Evolutionary conservation across 2,113 vertebrate genomes (phyloP).

Genomic region (Austrofundulus limnaeus): DNA sequence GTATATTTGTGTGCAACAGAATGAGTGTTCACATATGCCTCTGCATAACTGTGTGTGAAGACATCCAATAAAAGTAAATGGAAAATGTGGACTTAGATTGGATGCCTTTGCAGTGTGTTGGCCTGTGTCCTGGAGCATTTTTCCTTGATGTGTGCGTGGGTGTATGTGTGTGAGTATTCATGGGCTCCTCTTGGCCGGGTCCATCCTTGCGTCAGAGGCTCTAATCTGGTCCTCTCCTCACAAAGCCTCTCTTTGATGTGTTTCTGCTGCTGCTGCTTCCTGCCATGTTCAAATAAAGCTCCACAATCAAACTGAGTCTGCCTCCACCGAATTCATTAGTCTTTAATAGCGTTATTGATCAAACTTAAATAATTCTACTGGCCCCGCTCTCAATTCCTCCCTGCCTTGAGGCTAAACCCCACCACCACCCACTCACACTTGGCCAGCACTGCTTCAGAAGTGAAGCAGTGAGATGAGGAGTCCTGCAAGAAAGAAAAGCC

Average conservation of each 20-base stretch:
- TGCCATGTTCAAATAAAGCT: constrained; percentile 75
- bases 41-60: constrained; percentile 44
- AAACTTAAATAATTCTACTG: constrained; percentile 58
- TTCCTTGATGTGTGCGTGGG: constrained; percentile 31
- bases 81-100: constrained; percentile 63
- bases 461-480: constrained; percentile 63
- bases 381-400: constrained; percentile 45
- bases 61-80: constrained; percentile 56
- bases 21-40: constrained; percentile 11
- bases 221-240: constrained; percentile 75
- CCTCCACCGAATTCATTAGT: constrained; percentile 71
- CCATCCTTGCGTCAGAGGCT: constrained; percentile 72
- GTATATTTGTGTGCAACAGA: constrained; percentile 14
- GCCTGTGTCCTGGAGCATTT: constrained; percentile 38
- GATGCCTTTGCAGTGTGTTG: constrained; percentile 67
- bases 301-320: constrained; percentile 73
- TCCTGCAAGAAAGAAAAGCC: constrained; percentile 53
- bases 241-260: constrained; percentile 81
- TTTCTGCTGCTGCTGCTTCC: constrained; percentile 72
- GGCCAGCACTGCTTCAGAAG: constrained; percentile 54
- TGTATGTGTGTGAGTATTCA: constrained; percentile 32
- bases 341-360: constrained; percentile 79
- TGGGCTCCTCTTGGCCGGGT: constrained; percentile 56
- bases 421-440: background rate
- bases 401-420: constrained; percentile 36